Evolutionary conservation across 2,113 vertebrate genomes (phyloP).

Genomic region (Apteryx mantelli): DNA sequence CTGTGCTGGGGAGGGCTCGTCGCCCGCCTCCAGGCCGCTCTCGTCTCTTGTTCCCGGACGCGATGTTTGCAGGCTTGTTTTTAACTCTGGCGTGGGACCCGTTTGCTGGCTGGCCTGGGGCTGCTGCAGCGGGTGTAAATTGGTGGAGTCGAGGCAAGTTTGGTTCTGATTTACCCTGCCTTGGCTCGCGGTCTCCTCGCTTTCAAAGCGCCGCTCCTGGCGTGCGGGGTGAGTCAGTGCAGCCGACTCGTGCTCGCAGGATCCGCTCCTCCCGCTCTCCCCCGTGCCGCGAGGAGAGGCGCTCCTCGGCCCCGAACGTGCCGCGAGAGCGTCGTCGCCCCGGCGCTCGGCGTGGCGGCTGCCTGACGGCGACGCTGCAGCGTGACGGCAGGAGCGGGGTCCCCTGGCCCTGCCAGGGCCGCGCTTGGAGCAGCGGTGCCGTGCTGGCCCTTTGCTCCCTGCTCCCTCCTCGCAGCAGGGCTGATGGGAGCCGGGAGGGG

Average conservation of each 20-base stretch:
- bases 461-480: neutral
- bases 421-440: neutral
- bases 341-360: no score
- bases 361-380: neutral
- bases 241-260: neutral
- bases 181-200: fast-evolving
- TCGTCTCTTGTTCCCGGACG: neutral
- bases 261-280: neutral
- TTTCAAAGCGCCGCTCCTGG: neutral
- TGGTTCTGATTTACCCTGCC: neutral
- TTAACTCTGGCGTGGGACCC: neutral
- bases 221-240: fast-evolving
- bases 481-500: neutral
- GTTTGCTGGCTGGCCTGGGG: fast-evolving
- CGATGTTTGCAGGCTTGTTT: neutral
- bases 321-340: no score
- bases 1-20: neutral
- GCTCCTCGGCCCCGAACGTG: neutral
- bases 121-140: neutral
- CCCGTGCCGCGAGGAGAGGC: neutral
- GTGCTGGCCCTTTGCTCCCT: neutral
- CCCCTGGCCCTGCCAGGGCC: neutral
- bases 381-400: neutral
- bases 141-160: neutral
- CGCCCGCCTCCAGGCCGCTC: neutral